Conservation (phyloP, 2,888 invertebrate species). For the Itoplectis maculator region DNA sequence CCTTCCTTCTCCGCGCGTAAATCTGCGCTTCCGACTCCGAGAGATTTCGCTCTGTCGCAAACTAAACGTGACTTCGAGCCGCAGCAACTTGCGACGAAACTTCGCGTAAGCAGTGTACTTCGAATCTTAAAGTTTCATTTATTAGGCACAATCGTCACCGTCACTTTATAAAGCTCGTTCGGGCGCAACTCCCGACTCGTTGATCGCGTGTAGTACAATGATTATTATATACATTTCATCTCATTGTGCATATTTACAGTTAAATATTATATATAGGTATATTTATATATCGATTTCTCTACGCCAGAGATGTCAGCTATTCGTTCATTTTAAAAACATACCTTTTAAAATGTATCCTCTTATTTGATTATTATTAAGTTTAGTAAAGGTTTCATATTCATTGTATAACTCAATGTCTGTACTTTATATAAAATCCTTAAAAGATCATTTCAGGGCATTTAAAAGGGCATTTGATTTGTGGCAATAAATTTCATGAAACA, state of each 20-base stretch:
- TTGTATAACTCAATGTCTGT: too few relatives aligned
- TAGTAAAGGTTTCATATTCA: too few relatives aligned
- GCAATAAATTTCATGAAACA: too few relatives aligned
- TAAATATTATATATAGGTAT: constrained; percentile 35
- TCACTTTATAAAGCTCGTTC: constrained; percentile 74
- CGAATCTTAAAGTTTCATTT: constrained; percentile 42
- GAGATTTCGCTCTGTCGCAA: constrained; percentile 16
- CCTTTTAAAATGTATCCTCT: too few relatives aligned
- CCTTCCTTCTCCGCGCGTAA: constrained; percentile 40
- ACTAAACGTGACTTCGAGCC: constrained; percentile 12
- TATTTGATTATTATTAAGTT: too few relatives aligned
- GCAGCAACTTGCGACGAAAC: background rate
- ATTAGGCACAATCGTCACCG: constrained; percentile 81
- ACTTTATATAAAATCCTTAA: too few relatives aligned
- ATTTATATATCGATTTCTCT: constrained; percentile 14
- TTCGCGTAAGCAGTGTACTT: constrained; percentile 15
- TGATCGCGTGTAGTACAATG: constrained; percentile 15
- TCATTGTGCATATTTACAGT: constrained; percentile 59
- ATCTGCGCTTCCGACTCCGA: constrained; percentile 2
- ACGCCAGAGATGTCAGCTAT: too few relatives aligned
- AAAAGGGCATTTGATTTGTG: too few relatives aligned
- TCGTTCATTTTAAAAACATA: too few relatives aligned
- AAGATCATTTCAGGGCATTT: too few relatives aligned
- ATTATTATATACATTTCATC: constrained; percentile 52
- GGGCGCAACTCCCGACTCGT: constrained; percentile 14